Percentiles rank a stretch among this genome's conserved stretches.
Conservation (phyloP, 2,113 vertebrate genomes). For the Protobothrops mucrosquamatus region DNA sequence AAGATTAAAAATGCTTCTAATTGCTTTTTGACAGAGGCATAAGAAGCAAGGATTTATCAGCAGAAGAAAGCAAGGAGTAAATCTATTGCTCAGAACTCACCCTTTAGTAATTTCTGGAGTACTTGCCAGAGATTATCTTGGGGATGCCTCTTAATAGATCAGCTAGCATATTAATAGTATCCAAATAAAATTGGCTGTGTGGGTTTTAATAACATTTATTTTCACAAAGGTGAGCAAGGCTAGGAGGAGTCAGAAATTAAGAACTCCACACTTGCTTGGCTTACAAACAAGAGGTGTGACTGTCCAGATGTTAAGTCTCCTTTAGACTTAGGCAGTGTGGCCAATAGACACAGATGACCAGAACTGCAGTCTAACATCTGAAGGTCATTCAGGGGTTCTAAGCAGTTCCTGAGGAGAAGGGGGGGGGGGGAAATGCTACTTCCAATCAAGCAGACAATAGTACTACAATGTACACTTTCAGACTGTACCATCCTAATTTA, state of each 20-base stretch:
- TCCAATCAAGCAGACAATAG: neutral
- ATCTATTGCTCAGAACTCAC: neutral
- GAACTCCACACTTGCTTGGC: neutral
- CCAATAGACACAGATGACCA: too few relatives aligned
- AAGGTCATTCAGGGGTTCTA: neutral
- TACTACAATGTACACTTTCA: neutral
- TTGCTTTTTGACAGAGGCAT: neutral
- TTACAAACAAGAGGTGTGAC: neutral
- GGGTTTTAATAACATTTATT: neutral
- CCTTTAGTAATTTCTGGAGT: neutral
- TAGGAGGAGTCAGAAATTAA: neutral
- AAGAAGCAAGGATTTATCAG: neutral
- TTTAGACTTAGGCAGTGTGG: neutral
- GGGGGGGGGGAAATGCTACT: too few relatives aligned
- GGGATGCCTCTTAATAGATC: neutral
- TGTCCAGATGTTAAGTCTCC: neutral
- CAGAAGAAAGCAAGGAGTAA: neutral
- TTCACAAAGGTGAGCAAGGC: neutral
- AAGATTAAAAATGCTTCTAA: neutral
- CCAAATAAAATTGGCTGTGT: neutral
- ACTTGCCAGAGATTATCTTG: neutral
- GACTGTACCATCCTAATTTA: neutral
- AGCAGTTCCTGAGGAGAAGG: neutral
- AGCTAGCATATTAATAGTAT: neutral
- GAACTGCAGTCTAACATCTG: neutral